These are phyloP conservation scores for Nasonia longicornis DNA, from an alignment of 1,140 invertebrate genomes.

Conservation along the genomic window DNA sequence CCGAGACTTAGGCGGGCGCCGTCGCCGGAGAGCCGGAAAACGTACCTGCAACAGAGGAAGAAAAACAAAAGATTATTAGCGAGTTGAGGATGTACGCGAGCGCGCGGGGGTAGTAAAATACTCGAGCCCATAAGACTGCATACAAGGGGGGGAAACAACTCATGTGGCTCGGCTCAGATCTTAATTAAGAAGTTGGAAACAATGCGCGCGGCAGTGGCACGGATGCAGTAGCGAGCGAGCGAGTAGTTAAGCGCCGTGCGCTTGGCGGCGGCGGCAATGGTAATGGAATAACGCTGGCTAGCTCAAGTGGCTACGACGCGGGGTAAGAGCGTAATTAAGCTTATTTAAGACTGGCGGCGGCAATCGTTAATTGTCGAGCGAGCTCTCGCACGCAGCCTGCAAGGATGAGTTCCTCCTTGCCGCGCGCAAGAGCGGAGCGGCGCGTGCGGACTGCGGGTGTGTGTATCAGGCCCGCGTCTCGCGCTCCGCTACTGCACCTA, in stretches of 20 bases:
- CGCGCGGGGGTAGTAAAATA: no score
- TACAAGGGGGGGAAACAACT: no score
- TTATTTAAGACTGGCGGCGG: conserved; percentile 15
- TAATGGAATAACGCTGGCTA: conserved; percentile 7
- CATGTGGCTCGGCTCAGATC: neutral
- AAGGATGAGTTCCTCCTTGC: neutral
- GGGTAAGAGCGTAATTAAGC: conserved; percentile 24
- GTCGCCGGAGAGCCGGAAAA: neutral
- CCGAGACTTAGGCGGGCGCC: no score
- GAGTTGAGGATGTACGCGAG: no score
- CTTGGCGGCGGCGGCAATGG: neutral
- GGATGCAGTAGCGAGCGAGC: neutral
- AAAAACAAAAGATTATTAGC: neutral
- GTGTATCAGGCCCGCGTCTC: neutral
- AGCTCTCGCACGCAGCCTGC: neutral
- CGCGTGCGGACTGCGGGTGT: neutral
- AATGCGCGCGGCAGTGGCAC: neutral
- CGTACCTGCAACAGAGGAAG: neutral
- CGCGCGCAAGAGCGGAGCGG: no score
- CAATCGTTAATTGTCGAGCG: conserved; percentile 15
- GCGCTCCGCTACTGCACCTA: conserved; percentile 47
- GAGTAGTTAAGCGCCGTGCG: neutral
- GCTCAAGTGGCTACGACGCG: conserved; percentile 16
- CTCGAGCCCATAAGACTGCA: no score
- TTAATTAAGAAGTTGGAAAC: neutral